Conservation (phyloP, 2,797 vertebrate genomes). For the Miichthys miiuy region DNA sequence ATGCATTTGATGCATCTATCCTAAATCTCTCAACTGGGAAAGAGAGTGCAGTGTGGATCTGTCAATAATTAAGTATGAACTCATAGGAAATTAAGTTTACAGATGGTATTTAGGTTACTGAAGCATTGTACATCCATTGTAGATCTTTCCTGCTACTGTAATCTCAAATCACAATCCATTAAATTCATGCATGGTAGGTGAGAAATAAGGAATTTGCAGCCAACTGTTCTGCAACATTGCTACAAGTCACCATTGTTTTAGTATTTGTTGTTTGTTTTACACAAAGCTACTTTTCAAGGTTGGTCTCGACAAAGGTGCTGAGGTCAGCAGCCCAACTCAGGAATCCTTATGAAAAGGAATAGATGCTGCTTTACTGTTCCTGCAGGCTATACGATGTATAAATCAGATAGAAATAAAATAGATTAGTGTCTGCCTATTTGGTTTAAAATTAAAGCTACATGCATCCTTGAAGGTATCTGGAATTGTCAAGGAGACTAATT, state of each 20-base stretch:
- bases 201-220: background rate
- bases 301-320: conserved; percentile 9
- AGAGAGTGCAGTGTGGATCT: conserved; percentile 25
- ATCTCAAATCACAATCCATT: background rate
- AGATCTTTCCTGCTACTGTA: background rate
- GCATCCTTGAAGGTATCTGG: background rate
- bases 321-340: conserved; percentile 19
- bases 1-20: conserved; percentile 22
- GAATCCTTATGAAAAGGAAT: conserved; percentile 42
- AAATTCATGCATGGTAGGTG: background rate
- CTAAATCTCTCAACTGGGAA: conserved; percentile 43
- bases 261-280: conserved; percentile 22
- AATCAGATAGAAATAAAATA: background rate
- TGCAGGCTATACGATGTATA: background rate
- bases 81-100: conserved; percentile 45
- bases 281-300: conserved; percentile 18
- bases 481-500: conserved; percentile 45
- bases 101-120: conserved; percentile 40
- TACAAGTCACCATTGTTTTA: conserved; percentile 11
- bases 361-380: background rate
- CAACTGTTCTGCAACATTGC: background rate
- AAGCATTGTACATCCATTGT: conserved; percentile 17
- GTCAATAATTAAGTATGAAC: conserved; percentile 59
- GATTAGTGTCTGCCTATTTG: conserved; percentile 9
- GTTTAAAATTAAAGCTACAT: background rate